Percentiles rank a stretch among this genome's conserved stretches.
Conservation (phyloP, 2,888 invertebrate genomes). For the Silvanus unidentatus region DNA sequence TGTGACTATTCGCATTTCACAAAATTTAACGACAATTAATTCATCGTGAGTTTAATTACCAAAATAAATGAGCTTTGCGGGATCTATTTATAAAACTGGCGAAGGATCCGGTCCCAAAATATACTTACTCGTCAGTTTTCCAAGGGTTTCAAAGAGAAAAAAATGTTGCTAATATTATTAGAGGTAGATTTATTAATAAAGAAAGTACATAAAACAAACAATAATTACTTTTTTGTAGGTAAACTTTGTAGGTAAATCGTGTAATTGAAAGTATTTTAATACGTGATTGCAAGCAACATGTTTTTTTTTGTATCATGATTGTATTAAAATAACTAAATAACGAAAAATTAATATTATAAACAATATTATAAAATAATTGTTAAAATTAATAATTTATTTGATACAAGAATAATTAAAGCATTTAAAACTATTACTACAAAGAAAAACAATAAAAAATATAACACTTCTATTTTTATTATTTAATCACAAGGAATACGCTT, state of each 20-base stretch:
- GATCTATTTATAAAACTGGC: too few relatives aligned
- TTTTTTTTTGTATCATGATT: constrained; percentile 27
- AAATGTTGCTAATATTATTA: constrained; percentile 33
- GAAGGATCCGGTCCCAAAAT: too few relatives aligned
- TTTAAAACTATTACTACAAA: constrained; percentile 6
- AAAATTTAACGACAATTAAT: neutral
- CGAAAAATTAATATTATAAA: constrained; percentile 28
- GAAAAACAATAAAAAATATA: constrained; percentile 9
- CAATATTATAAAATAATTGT: constrained; percentile 12
- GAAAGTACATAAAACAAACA: constrained; percentile 46
- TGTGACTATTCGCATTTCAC: too few relatives aligned
- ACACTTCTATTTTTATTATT: constrained; percentile 36
- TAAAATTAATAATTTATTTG: constrained; percentile 3
- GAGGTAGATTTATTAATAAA: constrained; percentile 51
- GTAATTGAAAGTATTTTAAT: constrained; percentile 12
- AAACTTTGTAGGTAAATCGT: constrained; percentile 35
- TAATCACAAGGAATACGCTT: too few relatives aligned
- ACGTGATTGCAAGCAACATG: too few relatives aligned
- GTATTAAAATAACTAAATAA: constrained; percentile 34
- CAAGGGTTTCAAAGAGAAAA: constrained; percentile 2
- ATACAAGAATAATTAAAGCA: constrained; percentile 10
- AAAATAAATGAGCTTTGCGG: too few relatives aligned
- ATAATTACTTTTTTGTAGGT: constrained; percentile 36
- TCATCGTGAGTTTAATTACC: too few relatives aligned
- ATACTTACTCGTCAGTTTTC: too few relatives aligned